A percentile compares a stretch with the other conserved stretches of the same genome.
Evolutionary conservation across 1,140 invertebrate species (phyloP).

Genomic region (Choristoneura fumiferana): DNA sequence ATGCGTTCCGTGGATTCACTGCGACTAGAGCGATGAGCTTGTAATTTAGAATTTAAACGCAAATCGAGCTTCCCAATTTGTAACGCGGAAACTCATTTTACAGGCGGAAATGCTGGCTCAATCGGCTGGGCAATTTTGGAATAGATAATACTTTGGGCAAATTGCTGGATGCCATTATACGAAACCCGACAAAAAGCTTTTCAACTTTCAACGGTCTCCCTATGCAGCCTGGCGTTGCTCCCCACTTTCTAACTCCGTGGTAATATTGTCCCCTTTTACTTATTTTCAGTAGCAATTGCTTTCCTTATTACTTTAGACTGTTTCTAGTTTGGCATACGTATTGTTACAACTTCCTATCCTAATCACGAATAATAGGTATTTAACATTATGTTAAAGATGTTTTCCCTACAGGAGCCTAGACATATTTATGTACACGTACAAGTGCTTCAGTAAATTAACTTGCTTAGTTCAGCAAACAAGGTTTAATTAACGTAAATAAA

Average conservation of each 20-base stretch:
- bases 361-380: too few species aligned
- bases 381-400: too few species aligned
- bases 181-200: background rate
- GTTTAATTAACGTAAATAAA: conserved; percentile 13
- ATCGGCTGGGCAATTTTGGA: background rate
- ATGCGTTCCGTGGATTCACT: background rate
- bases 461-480: background rate
- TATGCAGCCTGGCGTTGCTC: too few species aligned
- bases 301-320: too few species aligned
- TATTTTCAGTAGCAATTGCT: too few species aligned
- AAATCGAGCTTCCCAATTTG: conserved; percentile 1
- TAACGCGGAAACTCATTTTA: conserved; percentile 2
- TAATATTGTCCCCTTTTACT: too few species aligned
- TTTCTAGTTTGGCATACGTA: too few species aligned
- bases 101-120: background rate
- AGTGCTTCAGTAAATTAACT: conserved; percentile 6
- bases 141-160: background rate
- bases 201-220: too few species aligned
- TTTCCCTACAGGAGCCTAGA: too few species aligned
- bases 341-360: too few species aligned
- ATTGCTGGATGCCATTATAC: background rate
- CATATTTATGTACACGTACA: background rate
- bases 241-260: too few species aligned
- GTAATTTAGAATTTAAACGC: conserved; percentile 2
- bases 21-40: conserved; percentile 2